Base-by-base conservation (phyloP, 1,140 invertebrate species). In the Papilio helenus region DNA sequence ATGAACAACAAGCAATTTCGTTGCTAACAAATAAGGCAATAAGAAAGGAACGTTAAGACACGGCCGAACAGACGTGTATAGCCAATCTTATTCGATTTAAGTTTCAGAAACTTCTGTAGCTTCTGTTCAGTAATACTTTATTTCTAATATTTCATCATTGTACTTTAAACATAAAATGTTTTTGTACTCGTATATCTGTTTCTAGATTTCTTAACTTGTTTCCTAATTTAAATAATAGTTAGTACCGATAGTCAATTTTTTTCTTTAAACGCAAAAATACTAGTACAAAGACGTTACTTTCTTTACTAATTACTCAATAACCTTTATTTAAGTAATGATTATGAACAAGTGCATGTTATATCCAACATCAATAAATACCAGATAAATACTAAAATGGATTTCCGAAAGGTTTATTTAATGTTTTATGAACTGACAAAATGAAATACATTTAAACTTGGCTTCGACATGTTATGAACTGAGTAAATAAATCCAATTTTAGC, bases 1-100 rank as follows among this genome's bases (percentile, higher is more conserved):
- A 29, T 65, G 61, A 65, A 65, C 61, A 65, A 65, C 61, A 65
- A 65, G 23, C 61, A 65, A 65, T 65, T 65, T 65, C 61, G 61
- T 65, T 29, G 61, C 61, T 65, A 65, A 65, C 61, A 65, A 65
- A 65, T 65, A 65, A 29, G 61, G 23, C 61, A 65, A 65, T 65
- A 65, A 65, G 61, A 29, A 65, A 29, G 10, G 23, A 65, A 65
- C 61, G 61, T 65, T 65, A 65, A 65, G 61, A 65, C 14, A 26
- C 12, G 26, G 29, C 20, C 61, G 61, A 65, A 65, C 23, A 65
- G 23, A 65, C 61, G 61, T 29, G 61, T 29, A 29, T 16, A 65
- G 61, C 26, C 61, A 65, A 65, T 65, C 10, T 65, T 65, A 26
- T 65, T 65, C 61, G 23, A 29, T 65, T 65, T 29, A 65, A 65